Evolutionary conservation across 2,888 invertebrate genomes (phyloP).

Genomic region (Cheiracanthium punctorium): DNA sequence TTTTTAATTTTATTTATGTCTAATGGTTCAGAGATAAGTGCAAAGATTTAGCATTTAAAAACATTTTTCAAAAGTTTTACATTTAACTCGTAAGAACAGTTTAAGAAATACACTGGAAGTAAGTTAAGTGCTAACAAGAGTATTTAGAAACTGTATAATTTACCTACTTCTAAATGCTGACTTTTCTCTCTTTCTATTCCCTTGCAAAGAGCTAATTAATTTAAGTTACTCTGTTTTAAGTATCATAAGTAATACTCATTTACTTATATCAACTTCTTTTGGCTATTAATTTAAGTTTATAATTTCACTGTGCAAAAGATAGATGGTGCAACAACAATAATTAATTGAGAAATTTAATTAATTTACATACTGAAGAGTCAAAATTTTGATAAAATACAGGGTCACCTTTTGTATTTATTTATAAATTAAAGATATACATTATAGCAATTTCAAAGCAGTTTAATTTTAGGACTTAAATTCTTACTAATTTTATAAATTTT

Average conservation of each 20-base stretch:
- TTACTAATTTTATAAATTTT: too few species aligned
- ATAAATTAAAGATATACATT: too few species aligned
- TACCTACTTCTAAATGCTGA: constrained; percentile 55
- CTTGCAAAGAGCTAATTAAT: constrained; percentile 48
- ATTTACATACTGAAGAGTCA: constrained; percentile 31
- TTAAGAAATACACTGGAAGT: constrained; percentile 58
- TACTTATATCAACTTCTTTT: constrained; percentile 27
- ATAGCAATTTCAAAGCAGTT: too few species aligned
- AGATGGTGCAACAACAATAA: constrained; percentile 46
- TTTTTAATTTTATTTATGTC: neutral
- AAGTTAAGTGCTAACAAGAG: constrained; percentile 57
- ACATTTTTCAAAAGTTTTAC: constrained; percentile 50
- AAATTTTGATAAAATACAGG: constrained; percentile 45
- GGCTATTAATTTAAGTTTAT: constrained; percentile 57
- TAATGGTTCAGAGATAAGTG: constrained; percentile 34
- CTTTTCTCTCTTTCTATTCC: constrained; percentile 37
- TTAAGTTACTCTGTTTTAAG: constrained; percentile 42
- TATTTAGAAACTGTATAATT: constrained; percentile 60
- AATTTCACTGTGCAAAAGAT: constrained; percentile 53
- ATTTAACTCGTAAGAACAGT: constrained; percentile 59
- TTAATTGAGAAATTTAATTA: constrained; percentile 35
- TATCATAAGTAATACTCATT: constrained; percentile 35
- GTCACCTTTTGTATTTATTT: neutral
- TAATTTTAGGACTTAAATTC: too few species aligned
- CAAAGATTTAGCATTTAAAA: constrained; percentile 56